These are phyloP conservation scores for Erinaceus europaeus DNA, from an alignment of 2,113 vertebrate genomes.

Conservation along the genomic window DNA sequence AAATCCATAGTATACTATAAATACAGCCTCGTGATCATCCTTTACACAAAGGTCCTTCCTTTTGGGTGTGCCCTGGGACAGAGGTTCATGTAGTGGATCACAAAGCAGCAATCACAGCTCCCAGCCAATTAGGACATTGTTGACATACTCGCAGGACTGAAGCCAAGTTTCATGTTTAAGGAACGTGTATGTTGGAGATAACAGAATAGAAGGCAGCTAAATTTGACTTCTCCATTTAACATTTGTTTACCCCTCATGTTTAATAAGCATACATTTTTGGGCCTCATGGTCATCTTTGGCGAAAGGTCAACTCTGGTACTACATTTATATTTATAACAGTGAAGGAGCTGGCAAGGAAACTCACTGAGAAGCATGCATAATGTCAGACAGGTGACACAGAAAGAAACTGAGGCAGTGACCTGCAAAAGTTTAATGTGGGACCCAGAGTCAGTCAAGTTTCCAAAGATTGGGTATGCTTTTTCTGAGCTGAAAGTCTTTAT, in stretches of 20 bases:
- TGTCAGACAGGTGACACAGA: neutral
- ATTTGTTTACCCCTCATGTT: neutral
- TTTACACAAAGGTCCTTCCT: neutral
- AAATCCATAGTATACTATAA: neutral
- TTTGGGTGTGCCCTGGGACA: neutral
- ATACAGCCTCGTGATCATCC: neutral
- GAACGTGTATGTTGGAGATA: neutral
- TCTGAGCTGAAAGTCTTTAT: neutral
- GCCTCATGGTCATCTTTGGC: neutral
- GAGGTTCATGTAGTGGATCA: neutral
- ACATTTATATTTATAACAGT: neutral
- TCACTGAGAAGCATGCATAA: neutral
- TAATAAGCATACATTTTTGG: neutral
- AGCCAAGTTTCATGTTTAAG: conserved; percentile 4
- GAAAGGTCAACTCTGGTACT: neutral
- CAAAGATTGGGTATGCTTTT: neutral
- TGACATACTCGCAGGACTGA: neutral
- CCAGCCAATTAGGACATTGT: conserved; percentile 5
- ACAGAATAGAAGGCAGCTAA: conserved; percentile 8
- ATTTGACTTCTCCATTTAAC: neutral
- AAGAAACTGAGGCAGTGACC: conserved; percentile 15
- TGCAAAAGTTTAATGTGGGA: neutral
- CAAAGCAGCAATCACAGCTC: neutral
- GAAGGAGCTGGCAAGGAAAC: neutral
- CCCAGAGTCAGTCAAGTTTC: neutral